Base-by-base conservation (phyloP, 2,113 vertebrate species). In the Ascaphus truei region DNA sequence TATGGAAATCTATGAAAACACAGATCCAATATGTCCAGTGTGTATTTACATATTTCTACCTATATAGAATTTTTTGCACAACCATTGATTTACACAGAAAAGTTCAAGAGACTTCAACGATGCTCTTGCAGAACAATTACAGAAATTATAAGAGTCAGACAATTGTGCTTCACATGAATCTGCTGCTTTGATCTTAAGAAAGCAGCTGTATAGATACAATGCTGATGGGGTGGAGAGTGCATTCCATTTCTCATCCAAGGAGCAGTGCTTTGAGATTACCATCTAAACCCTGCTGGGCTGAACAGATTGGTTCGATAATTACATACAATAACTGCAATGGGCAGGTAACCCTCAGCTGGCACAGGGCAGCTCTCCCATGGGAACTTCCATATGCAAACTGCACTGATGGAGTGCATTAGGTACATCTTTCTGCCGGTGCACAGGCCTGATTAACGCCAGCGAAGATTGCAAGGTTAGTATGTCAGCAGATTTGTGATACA, bases 221-320 rank as follows among this genome's bases (percentile, higher is more conserved):
- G 79, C 80, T 79, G 77, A 73, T 1, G 12, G 51, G 51, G 51
- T 59, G 78, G 78, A 86, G 76, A 86, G 81, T 79, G 84, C 84
- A 82, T 86, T 80, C 73, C 83, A 86, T 86, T 85, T 78, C 84
- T 80, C 83, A 90, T 92, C 90, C 89, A 91, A 91, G 81, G 93
- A 95, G 93, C 92, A 91, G 91, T 88, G 90, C 92, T 92, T 93
- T 89, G 87, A 93, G 93, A 96, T 94, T 92, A 93, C 90, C 85
- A 93, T 90, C 88, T 89, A 84, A 89, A 90, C 82, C 93, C 94
- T 81, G 92, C 96, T 95, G 94, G 92, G 94, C 89, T 89, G 94
- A 96, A 96, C 96, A 98, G 96, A 98, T 96, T 97, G 95, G 92
- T 76, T 92, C 86, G 91, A 96, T 96, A 95, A 96, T 98, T 96